Evolutionary conservation across 2,888 invertebrate species (phyloP).

Genomic region (Carpatolechia fugitivella): DNA sequence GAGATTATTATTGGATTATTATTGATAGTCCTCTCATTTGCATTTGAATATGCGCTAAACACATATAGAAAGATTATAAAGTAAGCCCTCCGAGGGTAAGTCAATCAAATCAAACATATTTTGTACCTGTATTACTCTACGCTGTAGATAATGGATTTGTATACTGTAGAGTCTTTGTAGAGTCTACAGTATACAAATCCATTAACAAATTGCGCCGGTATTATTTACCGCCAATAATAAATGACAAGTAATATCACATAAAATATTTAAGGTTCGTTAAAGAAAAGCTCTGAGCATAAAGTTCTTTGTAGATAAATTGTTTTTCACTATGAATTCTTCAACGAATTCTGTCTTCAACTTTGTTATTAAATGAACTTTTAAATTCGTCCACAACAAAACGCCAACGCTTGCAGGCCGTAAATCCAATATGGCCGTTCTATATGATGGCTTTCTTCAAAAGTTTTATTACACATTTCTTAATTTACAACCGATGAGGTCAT

Average conservation of each 20-base stretch:
- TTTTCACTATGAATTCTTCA: background rate
- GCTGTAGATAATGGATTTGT: constrained; percentile 36
- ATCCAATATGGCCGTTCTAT: constrained; percentile 48
- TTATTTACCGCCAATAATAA: constrained; percentile 48
- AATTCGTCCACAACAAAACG: constrained; percentile 36
- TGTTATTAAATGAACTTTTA: too few species aligned
- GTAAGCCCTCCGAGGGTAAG: too few species aligned
- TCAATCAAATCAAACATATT: too few species aligned
- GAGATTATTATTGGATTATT: too few species aligned
- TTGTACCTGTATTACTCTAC: too few species aligned
- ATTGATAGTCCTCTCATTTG: too few species aligned
- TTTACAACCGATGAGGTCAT: constrained; percentile 47
- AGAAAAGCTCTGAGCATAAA: background rate
- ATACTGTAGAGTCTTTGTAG: constrained; percentile 35
- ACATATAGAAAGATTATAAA: too few species aligned
- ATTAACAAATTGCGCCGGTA: constrained; percentile 32
- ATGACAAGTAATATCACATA: constrained; percentile 26
- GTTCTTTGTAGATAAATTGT: background rate
- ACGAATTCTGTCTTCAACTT: background rate
- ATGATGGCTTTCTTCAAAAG: constrained; percentile 61
- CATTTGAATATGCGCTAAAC: too few species aligned
- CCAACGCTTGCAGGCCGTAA: constrained; percentile 47
- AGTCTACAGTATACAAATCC: too few species aligned
- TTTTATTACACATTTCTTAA: constrained; percentile 49
- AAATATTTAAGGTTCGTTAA: too few species aligned